Evolutionary conservation across 1,140 invertebrate genomes (phyloP).

Genomic region (Drosophila nebulosa): DNA sequence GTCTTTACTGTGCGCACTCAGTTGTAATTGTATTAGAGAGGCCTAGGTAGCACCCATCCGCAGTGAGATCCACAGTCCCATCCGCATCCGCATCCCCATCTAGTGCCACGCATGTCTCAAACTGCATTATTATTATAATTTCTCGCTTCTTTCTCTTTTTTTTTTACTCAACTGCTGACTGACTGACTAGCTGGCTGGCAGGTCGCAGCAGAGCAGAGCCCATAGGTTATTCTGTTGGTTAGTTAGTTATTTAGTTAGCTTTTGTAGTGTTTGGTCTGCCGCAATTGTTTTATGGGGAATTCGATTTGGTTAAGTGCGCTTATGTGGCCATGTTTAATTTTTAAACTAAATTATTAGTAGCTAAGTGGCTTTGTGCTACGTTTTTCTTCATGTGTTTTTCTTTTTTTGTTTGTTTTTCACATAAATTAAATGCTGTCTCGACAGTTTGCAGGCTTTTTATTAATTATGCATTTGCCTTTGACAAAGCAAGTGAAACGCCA

Average conservation of each 20-base stretch:
- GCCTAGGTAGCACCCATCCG: conserved; percentile 43
- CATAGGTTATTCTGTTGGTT: conserved; percentile 35
- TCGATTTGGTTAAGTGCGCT: conserved; percentile 77
- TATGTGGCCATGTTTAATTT: conserved; percentile 33
- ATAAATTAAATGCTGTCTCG: conserved; percentile 12
- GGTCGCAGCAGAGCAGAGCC: background rate
- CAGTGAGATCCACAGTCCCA: conserved; percentile 3
- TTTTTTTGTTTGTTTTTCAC: conserved; percentile 18
- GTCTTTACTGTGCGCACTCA: conserved; percentile 35
- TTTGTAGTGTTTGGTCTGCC: background rate
- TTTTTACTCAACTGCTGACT: background rate
- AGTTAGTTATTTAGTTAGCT: conserved; percentile 19
- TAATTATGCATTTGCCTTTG: conserved; percentile 65
- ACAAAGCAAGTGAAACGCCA: conserved; percentile 40
- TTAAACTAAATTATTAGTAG: conserved; percentile 61
- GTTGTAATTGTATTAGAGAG: conserved; percentile 71
- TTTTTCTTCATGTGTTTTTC: background rate
- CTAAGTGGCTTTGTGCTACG: conserved; percentile 32
- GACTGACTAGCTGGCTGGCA: conserved; percentile 4
- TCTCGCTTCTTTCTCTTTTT: conserved; percentile 37
- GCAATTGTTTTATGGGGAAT: conserved; percentile 68
- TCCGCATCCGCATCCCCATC: conserved; percentile 1
- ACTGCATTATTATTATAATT: conserved; percentile 74
- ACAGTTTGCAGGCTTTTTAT: conserved; percentile 51
- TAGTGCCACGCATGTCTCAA: conserved; percentile 63